These are phyloP conservation scores for Ceuthmochares aereus DNA, from an alignment of 2,113 vertebrate genomes.

Conservation along the genomic window DNA sequence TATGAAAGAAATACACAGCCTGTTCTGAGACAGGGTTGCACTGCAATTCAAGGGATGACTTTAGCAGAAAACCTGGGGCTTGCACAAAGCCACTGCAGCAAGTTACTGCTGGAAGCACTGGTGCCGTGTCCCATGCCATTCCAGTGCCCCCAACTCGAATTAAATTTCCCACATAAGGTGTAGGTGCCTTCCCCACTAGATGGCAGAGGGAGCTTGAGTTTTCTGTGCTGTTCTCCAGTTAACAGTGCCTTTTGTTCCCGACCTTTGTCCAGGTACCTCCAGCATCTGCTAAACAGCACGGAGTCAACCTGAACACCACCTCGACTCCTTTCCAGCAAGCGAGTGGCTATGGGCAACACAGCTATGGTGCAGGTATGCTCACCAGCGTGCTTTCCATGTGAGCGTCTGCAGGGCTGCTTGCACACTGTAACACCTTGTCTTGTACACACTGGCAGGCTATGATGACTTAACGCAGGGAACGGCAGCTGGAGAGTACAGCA, in stretches of 20 bases:
- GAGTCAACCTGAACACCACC: slow-evolving; percentile 83
- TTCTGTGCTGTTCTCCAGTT: rapidly evolving
- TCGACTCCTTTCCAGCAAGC: slow-evolving; percentile 91
- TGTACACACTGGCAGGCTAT: slow-evolving; percentile 81
- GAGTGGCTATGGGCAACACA: slow-evolving; percentile 88
- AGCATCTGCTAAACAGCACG: slow-evolving; percentile 90
- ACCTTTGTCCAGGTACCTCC: slow-evolving; percentile 83
- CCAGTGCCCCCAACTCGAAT: neutral
- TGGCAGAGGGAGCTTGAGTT: neutral
- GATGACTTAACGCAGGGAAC: slow-evolving; percentile 94
- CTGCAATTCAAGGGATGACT: neutral
- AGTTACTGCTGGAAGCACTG: neutral
- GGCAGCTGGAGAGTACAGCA: slow-evolving; percentile 90
- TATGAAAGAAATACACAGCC: rapidly evolving
- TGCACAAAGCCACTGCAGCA: neutral
- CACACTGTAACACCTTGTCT: neutral
- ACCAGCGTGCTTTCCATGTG: rapidly evolving
- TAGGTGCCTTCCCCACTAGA: neutral
- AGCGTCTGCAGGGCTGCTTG: rapidly evolving
- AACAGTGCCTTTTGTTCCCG: rapidly evolving
- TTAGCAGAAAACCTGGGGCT: neutral
- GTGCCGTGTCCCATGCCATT: rapidly evolving
- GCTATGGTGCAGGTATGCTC: slow-evolving; percentile 85
- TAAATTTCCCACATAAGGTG: neutral
- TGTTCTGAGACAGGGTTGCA: neutral